phyloP scores from a whole-genome alignment of 2,113 vertebrate species.

The Pangasianodon gigas region DNA sequence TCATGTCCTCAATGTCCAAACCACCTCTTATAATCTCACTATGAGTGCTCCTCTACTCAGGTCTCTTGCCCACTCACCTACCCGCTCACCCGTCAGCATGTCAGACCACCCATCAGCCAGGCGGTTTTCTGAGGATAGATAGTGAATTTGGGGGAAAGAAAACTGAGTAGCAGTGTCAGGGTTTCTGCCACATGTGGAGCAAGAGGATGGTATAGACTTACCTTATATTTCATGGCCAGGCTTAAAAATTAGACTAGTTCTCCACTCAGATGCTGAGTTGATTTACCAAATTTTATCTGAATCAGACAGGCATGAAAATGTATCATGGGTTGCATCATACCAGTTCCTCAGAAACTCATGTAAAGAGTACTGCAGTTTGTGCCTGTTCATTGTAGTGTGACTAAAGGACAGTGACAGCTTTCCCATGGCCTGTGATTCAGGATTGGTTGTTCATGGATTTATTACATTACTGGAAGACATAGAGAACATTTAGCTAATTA shows the following conservation, averaged over 20 bases:
- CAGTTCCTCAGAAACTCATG: neutral
- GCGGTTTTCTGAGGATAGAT: conserved; percentile 60
- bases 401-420: conserved; percentile 14
- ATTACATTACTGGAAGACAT: neutral
- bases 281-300: conserved; percentile 10
- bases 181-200: conserved; percentile 35
- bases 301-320: conserved; percentile 24
- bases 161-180: conserved; percentile 65
- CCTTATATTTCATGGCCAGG: neutral
- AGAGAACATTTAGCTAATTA: neutral
- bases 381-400: conserved; percentile 12
- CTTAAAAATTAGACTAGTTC: neutral
- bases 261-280: neutral
- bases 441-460: neutral
- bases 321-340: neutral
- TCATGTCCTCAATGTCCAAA: conserved; percentile 67
- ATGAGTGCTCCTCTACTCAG: conserved; percentile 25
- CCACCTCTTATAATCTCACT: conserved; percentile 33
- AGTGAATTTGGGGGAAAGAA: conserved; percentile 64
- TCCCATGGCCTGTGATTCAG: neutral
- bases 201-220: neutral
- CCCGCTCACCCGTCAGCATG: conserved; percentile 44
- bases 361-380: neutral
- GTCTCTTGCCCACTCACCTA: conserved; percentile 59
- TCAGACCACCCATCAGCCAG: conserved; percentile 60